Evolutionary conservation across 2,888 invertebrate species (phyloP).

Genomic region (Clistopyga incitator): DNA sequence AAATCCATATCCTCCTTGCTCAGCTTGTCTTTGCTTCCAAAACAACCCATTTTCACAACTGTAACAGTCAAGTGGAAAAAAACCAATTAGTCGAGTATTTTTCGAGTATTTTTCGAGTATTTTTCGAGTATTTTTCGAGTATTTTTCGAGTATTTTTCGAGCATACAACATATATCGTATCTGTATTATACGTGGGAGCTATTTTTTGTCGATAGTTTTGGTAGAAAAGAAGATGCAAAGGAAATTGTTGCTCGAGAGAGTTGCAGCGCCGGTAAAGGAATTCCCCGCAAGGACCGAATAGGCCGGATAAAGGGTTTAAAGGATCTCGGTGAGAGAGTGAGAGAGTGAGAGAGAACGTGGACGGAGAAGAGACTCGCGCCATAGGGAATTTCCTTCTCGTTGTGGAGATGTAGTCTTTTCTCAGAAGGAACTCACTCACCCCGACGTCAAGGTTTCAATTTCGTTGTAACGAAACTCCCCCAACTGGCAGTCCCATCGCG

Average conservation of each 20-base stretch:
- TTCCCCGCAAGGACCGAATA: background rate
- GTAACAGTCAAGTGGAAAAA: conserved; percentile 74
- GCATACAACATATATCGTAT: no score
- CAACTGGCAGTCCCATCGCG: background rate
- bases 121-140: no score
- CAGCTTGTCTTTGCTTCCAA: conserved; percentile 97
- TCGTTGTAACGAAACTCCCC: conserved; percentile 10
- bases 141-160: no score
- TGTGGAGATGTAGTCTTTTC: conserved; percentile 5
- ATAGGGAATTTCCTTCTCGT: background rate
- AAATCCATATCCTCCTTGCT: conserved; percentile 99
- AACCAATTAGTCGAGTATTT: no score
- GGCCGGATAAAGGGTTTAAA: conserved; percentile 14
- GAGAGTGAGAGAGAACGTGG: no score
- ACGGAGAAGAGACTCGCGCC: background rate
- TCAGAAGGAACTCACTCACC: conserved; percentile 15
- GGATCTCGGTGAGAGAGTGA: conserved; percentile 11
- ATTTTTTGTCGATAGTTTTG: no score
- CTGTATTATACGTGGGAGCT: no score
- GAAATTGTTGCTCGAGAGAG: background rate
- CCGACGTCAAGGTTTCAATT: conserved; percentile 43
- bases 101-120: no score
- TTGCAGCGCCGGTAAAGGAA: no score
- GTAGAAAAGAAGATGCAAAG: background rate
- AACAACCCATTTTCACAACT: conserved; percentile 92